Base-by-base conservation (phyloP, 2,797 vertebrate species). In the Sarcoramphus papa region DNA sequence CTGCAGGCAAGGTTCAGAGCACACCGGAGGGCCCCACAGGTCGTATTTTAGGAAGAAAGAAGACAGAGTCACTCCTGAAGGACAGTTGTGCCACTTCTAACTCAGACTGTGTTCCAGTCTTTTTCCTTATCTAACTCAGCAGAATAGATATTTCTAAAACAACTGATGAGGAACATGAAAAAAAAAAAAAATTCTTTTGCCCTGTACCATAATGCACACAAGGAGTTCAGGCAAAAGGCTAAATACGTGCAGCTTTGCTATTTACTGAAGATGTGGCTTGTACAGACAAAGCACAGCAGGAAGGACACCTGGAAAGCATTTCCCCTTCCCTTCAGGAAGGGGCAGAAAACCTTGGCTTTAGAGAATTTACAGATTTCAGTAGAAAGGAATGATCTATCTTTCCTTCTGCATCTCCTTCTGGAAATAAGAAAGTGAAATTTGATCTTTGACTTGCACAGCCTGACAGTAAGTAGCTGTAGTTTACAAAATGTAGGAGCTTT, bases 291-390 rank as follows among this genome's bases (percentile, higher is more conserved):
- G 92, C 85, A 88, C 4, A 2, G 78, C 81, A 85, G 78, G 75
- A 93, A 62, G 48, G 88, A 97, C 93, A 95, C 95, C 93, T 97
- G 96, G 97, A 96, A 97, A 95, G 57, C 72, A 97, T 96, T 95
- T 94, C 88, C 81, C 27, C 37, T 89, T 95, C 74, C 72, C 56
- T 64, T 83, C 84, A 95, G 92, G 90, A 96, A 94, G 51, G 56
- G 80, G 57, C 65, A 94, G 70, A 94, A 94, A 92, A 60, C 21
- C 56, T 70, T 70, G 68, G 84, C 51, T 94, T 95, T 83, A 85
- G 37, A 86, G 90, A 89, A 88, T 79, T 88, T 70, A 93, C 76
- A 89, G 54, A 88, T 95, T 94, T 90, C 88, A 76, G 74, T 57
- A 87, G 76, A 88, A 94, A 88, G 47, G 74, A 96, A 86, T 67